phyloP scores from a whole-genome alignment of 2,888 invertebrate genomes.

The Empis livida region DNA sequence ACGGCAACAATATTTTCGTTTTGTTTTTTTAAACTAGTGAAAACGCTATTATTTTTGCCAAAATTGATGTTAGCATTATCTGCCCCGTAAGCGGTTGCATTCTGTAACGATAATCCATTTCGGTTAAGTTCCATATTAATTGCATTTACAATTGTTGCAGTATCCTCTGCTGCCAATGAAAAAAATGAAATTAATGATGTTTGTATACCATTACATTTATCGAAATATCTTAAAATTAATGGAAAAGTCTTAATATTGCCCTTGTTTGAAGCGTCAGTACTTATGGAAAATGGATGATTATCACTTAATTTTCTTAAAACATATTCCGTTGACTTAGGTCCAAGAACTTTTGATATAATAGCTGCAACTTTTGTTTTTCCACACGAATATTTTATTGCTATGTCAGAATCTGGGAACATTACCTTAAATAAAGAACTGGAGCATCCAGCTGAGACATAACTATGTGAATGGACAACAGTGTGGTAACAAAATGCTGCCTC shows the following conservation, averaged over 20 bases:
- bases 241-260: not conserved
- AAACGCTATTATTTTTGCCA: not conserved
- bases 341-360: not conserved
- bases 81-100: not conserved
- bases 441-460: not conserved
- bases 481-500: not conserved
- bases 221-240: not conserved
- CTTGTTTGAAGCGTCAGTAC: slow-evolving; percentile 1
- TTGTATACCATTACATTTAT: not conserved
- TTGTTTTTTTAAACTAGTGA: not conserved
- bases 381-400: not conserved
- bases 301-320: not conserved
- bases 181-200: not conserved
- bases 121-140: not conserved
- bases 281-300: not conserved
- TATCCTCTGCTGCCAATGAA: not conserved
- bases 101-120: not conserved
- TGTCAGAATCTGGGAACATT: not conserved
- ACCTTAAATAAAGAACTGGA: not conserved
- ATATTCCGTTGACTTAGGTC: not conserved
- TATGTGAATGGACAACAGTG: not conserved
- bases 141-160: not conserved
- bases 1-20: not conserved
- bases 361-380: not conserved
- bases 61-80: not conserved